These are phyloP conservation scores for Hyaena hyaena DNA, from an alignment of 2,113 vertebrate genomes.

Conservation along the genomic window DNA sequence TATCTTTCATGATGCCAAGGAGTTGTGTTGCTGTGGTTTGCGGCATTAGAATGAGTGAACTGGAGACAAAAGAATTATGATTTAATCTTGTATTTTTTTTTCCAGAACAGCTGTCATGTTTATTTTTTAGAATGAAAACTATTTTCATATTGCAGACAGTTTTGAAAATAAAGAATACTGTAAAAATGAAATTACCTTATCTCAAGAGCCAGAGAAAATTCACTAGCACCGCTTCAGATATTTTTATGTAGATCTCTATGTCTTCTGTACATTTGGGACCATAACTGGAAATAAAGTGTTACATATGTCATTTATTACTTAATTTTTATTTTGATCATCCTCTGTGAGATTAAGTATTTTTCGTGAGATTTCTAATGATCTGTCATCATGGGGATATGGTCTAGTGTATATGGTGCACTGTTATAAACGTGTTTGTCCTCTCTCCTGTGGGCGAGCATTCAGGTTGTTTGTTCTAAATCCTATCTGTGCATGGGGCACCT, in stretches of 20 bases:
- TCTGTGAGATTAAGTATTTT: not conserved
- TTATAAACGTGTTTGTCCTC: not conserved
- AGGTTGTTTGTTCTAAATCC: not conserved
- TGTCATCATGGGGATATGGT: not conserved
- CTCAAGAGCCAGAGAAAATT: not conserved
- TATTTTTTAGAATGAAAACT: not conserved
- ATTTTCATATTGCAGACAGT: not conserved
- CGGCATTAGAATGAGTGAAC: not conserved
- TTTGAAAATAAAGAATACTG: not conserved
- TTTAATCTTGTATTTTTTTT: not conserved
- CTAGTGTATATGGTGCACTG: not conserved
- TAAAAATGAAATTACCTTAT: constrained; percentile 4
- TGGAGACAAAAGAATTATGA: not conserved
- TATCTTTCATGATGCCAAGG: not conserved
- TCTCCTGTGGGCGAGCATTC: not conserved
- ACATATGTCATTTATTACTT: not conserved
- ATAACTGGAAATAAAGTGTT: not conserved
- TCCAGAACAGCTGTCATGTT: not conserved
- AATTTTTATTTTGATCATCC: not conserved
- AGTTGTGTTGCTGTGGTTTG: not conserved
- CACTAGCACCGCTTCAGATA: not conserved
- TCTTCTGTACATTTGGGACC: not conserved
- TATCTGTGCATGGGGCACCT: not conserved
- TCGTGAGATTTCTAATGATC: not conserved
- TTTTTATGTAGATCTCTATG: not conserved